These are phyloP conservation scores for Halcyon leucocephala DNA, from an alignment of 2,797 vertebrate genomes.

Conservation along the genomic window DNA sequence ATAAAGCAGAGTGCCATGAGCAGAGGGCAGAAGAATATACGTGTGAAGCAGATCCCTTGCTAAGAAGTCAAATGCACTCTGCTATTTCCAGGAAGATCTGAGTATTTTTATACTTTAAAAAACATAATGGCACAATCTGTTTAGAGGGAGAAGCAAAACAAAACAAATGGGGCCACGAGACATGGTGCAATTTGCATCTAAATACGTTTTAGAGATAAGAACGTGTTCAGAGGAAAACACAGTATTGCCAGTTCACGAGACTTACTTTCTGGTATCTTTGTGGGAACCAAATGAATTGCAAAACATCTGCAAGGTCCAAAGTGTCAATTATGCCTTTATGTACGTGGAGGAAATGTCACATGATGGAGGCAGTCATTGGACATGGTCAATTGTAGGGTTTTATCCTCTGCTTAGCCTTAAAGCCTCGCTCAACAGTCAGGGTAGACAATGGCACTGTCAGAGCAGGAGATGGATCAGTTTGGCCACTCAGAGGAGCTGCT, in stretches of 20 bases:
- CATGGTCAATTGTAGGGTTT: slow-evolving; percentile 78
- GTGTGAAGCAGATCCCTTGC: not conserved
- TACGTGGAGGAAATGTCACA: slow-evolving; percentile 80
- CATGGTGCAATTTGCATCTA: slow-evolving; percentile 62
- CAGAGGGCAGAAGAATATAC: not conserved
- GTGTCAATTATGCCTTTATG: slow-evolving; percentile 78
- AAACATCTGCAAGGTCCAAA: slow-evolving; percentile 77
- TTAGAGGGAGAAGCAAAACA: slow-evolving; percentile 37
- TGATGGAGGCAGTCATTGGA: slow-evolving; percentile 78
- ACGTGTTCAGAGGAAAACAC: slow-evolving; percentile 52
- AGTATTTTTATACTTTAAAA: not conserved
- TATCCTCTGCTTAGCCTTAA: slow-evolving; percentile 76
- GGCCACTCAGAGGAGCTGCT: slow-evolving; percentile 66
- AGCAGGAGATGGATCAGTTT: slow-evolving; percentile 74
- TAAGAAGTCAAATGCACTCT: not conserved
- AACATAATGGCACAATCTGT: not conserved
- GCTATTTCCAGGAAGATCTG: not conserved
- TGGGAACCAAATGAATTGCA: slow-evolving; percentile 77
- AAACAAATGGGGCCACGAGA: slow-evolving; percentile 9
- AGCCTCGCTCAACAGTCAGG: slow-evolving; percentile 71
- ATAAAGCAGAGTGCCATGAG: slow-evolving; percentile 7
- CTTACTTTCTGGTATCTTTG: slow-evolving; percentile 73
- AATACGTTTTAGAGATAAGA: slow-evolving; percentile 64
- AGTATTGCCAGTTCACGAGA: slow-evolving; percentile 64
- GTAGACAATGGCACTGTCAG: slow-evolving; percentile 76